Evolutionary conservation across 2,888 invertebrate genomes (phyloP), one percentile per base, ranked within the genome.

Genomic region (Callyntrura sp.): DNA sequence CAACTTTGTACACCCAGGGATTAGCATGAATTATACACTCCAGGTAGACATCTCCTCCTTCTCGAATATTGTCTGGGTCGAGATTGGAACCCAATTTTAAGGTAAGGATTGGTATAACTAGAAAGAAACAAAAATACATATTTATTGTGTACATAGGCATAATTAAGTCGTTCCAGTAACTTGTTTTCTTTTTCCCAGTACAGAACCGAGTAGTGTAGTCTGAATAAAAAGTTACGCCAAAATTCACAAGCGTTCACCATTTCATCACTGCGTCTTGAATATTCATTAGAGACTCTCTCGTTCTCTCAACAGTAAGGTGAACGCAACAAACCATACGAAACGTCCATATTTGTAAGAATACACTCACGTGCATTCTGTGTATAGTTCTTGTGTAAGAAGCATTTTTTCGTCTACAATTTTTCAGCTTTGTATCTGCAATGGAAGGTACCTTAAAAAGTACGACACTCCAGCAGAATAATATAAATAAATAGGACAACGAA

Each of bases 41-140:
- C 94, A 97, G 97, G 94, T 97, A 97, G 92, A 97, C 97, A 95
- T 97, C 97, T 94, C 97, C 97, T 91, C 97, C 97, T 94, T 97
- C 97, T 94, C 97, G 97, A 93, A 97, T 97, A 94, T 97, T 97
- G 93, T 96, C 96, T 0, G 97, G 96, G 95, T 97, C 97, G 94
- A 97, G 95, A 94, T 96, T 97, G 90, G 96, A 96, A 91, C 97
- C 97, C 92, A 97, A 95, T 93, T 96, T 96, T 94, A 97, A 95
- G 92, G 96, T 96, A 92, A 97, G 95, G 93, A 96, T 96, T 92
- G 97, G 97, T 91, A 96, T 95, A 95, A 96, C 97, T 97, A 95
- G 11, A 73, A 76, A 83, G 45, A 48, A 73, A 48, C 35, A 81
- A 78, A 55, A 35, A 65, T 60, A 17, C 17, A 57, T n/a, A 57